A percentile compares a stretch with the other conserved stretches of the same genome.
Evolutionary conservation across 2,113 vertebrate genomes (phyloP).

Genomic region (Pteronura brasiliensis): DNA sequence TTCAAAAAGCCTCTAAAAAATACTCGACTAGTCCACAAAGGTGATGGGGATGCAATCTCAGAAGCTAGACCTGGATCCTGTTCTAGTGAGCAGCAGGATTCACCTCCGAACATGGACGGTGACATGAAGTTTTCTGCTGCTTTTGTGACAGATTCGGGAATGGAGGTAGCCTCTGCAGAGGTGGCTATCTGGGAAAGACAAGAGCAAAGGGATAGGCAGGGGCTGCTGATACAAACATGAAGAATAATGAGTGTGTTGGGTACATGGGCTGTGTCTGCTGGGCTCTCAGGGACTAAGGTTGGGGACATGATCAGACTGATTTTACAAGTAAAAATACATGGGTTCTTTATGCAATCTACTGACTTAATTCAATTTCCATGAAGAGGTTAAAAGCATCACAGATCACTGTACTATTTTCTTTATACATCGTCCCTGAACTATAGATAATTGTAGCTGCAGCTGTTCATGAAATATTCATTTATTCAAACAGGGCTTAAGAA

Average conservation of each 20-base stretch:
- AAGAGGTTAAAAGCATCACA: conserved; percentile 52
- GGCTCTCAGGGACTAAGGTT: neutral
- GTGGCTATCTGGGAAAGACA: neutral
- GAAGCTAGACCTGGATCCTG: neutral
- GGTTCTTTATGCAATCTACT: neutral
- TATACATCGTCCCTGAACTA: conserved; percentile 2
- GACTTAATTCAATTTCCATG: conserved; percentile 18
- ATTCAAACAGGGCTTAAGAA: conserved; percentile 29
- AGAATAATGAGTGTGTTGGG: neutral
- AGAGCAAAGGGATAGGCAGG: neutral
- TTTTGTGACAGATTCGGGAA: neutral
- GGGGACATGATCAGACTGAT: neutral
- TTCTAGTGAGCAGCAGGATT: neutral
- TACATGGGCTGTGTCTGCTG: neutral
- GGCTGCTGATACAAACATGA: neutral
- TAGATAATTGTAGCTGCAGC: conserved; percentile 45
- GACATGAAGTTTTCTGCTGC: neutral
- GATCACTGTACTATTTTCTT: conserved; percentile 31
- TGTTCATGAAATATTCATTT: conserved; percentile 69
- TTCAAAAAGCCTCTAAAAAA: neutral
- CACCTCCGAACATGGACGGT: neutral
- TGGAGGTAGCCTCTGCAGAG: neutral
- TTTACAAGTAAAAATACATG: neutral
- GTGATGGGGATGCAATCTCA: neutral
- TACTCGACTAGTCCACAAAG: neutral